Percentiles rank a stretch among this genome's conserved stretches.
Conservation (phyloP, 2,113 vertebrate species). For the Capreolus pygargus region DNA sequence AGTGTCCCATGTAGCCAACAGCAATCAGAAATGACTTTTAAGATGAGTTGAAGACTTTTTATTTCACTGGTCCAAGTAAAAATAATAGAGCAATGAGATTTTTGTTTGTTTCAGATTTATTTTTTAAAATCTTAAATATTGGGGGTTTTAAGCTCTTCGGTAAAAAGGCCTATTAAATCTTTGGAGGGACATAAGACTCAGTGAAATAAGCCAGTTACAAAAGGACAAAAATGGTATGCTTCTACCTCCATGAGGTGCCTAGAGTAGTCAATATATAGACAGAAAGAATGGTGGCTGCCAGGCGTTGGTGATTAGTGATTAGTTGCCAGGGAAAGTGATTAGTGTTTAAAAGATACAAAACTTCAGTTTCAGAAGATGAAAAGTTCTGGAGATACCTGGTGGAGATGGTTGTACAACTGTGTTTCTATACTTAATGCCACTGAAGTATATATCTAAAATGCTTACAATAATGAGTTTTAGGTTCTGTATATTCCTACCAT, state of each 20-base stretch:
- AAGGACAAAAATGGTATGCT: background rate
- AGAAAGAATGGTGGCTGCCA: background rate
- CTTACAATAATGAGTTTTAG: background rate
- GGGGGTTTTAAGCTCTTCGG: background rate
- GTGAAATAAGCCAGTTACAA: background rate
- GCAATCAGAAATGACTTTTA: background rate
- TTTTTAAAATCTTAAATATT: conserved; percentile 16
- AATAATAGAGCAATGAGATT: background rate
- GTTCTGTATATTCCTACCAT: background rate
- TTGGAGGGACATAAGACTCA: background rate
- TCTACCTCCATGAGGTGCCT: background rate
- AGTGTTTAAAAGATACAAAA: background rate
- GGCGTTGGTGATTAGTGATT: background rate
- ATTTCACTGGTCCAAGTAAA: background rate
- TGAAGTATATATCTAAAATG: background rate
- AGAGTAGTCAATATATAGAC: background rate
- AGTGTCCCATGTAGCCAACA: background rate
- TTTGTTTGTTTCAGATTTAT: background rate
- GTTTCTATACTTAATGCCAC: background rate
- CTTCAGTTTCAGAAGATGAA: background rate
- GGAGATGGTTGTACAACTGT: background rate
- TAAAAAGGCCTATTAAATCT: background rate
- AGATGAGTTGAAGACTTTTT: background rate
- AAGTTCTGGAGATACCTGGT: background rate
- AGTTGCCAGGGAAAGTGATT: background rate